Evolutionary conservation across 2,113 vertebrate genomes (phyloP).

Genomic region (Zonotrichia leucophrys): DNA sequence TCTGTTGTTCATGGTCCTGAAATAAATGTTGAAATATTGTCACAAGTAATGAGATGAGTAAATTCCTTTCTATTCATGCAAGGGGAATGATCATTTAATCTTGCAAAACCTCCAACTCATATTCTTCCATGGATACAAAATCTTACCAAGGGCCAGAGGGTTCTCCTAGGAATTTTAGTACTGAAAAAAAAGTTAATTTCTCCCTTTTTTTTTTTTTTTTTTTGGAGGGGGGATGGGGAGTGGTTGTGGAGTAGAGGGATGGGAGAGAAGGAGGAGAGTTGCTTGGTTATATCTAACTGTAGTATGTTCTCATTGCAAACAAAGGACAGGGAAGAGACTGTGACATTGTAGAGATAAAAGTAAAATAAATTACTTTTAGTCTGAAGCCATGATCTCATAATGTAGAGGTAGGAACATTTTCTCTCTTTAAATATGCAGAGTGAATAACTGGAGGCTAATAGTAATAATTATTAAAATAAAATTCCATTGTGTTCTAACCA

Average conservation of each 20-base stretch:
- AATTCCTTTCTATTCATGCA: neutral
- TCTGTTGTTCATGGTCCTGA: neutral
- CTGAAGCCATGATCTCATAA: neutral
- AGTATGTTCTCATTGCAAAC: neutral
- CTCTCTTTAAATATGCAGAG: neutral
- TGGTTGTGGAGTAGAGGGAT: too few relatives aligned
- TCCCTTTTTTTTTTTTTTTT: neutral
- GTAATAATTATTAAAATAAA: slow-evolving; percentile 3
- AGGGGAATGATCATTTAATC: neutral
- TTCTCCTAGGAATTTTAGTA: neutral
- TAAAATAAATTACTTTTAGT: neutral
- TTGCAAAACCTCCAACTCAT: neutral
- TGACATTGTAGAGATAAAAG: neutral
- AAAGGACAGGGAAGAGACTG: neutral
- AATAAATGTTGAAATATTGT: neutral
- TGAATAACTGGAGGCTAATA: neutral
- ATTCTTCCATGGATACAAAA: neutral
- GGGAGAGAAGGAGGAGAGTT: fast-evolving
- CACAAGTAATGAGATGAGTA: neutral
- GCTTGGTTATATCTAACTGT: neutral
- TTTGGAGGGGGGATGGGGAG: fast-evolving
- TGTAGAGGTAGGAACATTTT: neutral
- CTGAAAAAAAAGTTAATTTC: neutral
- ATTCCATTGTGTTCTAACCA: neutral
- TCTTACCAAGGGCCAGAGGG: neutral